Conservation (phyloP, 2,888 invertebrate species). For the Drosophila sordidula region DNA sequence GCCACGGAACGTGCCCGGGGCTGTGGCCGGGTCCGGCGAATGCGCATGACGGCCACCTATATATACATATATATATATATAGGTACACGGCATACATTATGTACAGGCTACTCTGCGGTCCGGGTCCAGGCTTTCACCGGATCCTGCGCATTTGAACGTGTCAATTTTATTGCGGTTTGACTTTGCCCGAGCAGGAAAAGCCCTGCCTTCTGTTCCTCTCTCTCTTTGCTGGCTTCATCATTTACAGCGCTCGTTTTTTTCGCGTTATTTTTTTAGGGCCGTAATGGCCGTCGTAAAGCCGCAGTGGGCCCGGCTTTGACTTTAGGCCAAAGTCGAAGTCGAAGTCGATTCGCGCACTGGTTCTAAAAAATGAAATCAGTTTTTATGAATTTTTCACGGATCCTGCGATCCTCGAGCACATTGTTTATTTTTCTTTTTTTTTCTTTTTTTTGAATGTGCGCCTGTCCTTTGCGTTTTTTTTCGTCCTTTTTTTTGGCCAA, state of each 20-base stretch:
- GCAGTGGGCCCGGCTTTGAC: constrained; percentile 41
- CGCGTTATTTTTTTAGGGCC: constrained; percentile 74
- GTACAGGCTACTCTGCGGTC: constrained; percentile 27
- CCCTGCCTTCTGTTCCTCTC: constrained; percentile 14
- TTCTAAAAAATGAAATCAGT: constrained; percentile 84
- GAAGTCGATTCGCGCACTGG: constrained; percentile 74
- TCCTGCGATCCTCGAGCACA: too few species aligned
- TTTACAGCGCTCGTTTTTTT: constrained; percentile 78
- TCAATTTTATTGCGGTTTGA: constrained; percentile 82
- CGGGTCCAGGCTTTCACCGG: constrained; percentile 25
- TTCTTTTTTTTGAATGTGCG: constrained; percentile 20
- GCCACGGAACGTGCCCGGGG: constrained; percentile 25
- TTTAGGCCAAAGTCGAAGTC: constrained; percentile 15
- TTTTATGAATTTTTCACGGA: constrained; percentile 71
- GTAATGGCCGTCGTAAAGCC: constrained; percentile 77
- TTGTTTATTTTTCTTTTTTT: constrained; percentile 14
- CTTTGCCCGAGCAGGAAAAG: constrained; percentile 56
- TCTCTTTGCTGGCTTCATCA: constrained; percentile 56
- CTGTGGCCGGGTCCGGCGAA: constrained; percentile 32
- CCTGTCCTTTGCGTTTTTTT: constrained; percentile 17
- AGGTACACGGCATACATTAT: constrained; percentile 68
- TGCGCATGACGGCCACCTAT: constrained; percentile 68
- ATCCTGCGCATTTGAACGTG: constrained; percentile 72
- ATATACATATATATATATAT: constrained; percentile 19
- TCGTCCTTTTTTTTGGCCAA: constrained; percentile 25